Conservation (phyloP, 2,113 vertebrate species). For the Pogonocichla stellata region DNA sequence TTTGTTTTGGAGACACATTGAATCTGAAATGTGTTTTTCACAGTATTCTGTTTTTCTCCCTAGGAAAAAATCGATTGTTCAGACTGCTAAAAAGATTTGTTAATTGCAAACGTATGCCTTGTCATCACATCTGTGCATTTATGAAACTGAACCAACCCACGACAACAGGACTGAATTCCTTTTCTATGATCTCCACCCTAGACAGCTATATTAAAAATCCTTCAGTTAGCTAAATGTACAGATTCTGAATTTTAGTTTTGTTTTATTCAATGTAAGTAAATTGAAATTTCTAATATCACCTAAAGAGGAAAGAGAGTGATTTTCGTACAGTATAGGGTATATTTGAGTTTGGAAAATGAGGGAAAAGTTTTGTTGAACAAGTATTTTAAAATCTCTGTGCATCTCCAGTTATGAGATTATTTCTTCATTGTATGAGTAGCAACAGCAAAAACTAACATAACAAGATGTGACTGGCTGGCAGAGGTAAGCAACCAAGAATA, state of each 20-base stretch:
- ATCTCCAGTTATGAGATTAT: not conserved
- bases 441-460: not conserved
- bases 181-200: not conserved
- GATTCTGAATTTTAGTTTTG: not conserved
- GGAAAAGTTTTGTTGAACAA: not conserved
- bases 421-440: not conserved
- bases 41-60: not conserved
- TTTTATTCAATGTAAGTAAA: not conserved
- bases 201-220: not conserved
- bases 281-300: not conserved
- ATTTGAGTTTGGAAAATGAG: not conserved
- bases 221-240: not conserved
- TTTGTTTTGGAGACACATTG: rapidly evolving
- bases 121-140: not conserved
- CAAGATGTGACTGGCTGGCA: not conserved
- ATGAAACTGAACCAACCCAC: not conserved
- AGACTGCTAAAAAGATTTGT: not conserved
- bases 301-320: not conserved
- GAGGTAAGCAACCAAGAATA: not conserved
- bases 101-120: not conserved
- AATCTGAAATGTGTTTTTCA: not conserved
- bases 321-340: not conserved
- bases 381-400: not conserved
- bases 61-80: not conserved
- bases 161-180: not conserved